A percentile compares a stretch with the other conserved stretches of the same genome.
Conservation (phyloP, 2,888 invertebrate species). For the Balanococcus diminutus region DNA sequence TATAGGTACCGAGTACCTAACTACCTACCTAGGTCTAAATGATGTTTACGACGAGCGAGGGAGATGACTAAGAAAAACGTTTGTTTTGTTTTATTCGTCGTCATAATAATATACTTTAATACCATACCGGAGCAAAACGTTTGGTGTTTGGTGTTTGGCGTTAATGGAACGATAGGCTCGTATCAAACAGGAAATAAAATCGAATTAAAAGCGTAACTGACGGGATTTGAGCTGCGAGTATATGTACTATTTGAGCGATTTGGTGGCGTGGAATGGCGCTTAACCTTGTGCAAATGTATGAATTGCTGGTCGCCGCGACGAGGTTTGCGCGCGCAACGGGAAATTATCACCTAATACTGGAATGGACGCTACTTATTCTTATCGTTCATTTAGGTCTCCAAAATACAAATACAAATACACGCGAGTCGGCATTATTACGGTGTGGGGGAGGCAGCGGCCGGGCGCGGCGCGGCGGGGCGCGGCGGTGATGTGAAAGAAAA, state of each 20-base stretch:
- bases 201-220: not conserved
- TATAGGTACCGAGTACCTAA: too few species aligned
- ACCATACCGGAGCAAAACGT: too few species aligned
- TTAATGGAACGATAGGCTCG: not conserved
- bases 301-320: not conserved
- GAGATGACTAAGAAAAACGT: not conserved
- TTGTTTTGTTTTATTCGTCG: not conserved
- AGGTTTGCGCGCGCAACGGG: conserved; percentile 45
- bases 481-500: not conserved
- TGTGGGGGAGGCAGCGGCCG: not conserved
- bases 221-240: not conserved
- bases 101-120: not conserved
- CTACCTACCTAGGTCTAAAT: not conserved
- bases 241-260: not conserved
- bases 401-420: not conserved
- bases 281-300: conserved; percentile 3
- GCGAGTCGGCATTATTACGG: conserved; percentile 36
- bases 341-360: conserved; percentile 26
- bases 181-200: not conserved
- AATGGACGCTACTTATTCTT: conserved; percentile 27
- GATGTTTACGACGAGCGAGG: not conserved
- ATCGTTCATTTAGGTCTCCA: conserved; percentile 52
- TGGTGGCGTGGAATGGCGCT: not conserved
- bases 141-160: not conserved
- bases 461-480: not conserved